Evolutionary conservation across 2,113 vertebrate genomes (phyloP).

Genomic region (Percopsis transmontana): DNA sequence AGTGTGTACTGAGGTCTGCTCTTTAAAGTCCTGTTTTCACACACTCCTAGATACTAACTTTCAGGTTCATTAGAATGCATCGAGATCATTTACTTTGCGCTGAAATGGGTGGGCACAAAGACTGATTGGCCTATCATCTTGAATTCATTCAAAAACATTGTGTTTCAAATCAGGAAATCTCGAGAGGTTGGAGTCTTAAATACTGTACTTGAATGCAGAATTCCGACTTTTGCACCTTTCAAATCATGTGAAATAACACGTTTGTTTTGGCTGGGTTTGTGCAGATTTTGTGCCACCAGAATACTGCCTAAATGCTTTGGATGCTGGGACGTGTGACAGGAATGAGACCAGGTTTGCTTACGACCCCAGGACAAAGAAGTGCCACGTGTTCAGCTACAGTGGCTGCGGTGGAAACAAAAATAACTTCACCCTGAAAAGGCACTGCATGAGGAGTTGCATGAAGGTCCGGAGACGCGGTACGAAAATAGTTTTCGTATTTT

Average conservation of each 20-base stretch:
- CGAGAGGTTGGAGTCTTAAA: background rate
- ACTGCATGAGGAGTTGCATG: constrained; percentile 80
- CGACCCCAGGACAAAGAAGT: constrained; percentile 71
- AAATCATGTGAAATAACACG: background rate
- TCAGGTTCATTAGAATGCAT: constrained; percentile 6
- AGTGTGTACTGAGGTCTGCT: constrained; percentile 13
- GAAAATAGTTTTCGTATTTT: too few species aligned
- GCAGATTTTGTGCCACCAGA: constrained; percentile 65
- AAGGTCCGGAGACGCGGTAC: constrained; percentile 55
- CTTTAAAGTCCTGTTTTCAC: constrained; percentile 24
- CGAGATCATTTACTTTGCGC: constrained; percentile 27
- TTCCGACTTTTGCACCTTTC: background rate
- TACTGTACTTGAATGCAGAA: background rate
- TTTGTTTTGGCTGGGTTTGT: constrained; percentile 11
- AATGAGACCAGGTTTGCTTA: constrained; percentile 78
- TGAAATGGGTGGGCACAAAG: background rate
- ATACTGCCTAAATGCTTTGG: constrained; percentile 72
- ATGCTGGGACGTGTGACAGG: constrained; percentile 78
- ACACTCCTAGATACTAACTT: constrained; percentile 18
- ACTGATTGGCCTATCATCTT: constrained; percentile 10
- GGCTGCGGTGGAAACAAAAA: constrained; percentile 93
- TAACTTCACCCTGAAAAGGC: constrained; percentile 80
- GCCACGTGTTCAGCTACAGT: constrained; percentile 81
- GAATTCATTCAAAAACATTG: constrained; percentile 24
- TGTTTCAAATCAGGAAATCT: constrained; percentile 46